Evolutionary conservation across 2,113 vertebrate genomes (phyloP), one percentile per base, ranked within the genome.

Genomic region (Prolemur simus): DNA sequence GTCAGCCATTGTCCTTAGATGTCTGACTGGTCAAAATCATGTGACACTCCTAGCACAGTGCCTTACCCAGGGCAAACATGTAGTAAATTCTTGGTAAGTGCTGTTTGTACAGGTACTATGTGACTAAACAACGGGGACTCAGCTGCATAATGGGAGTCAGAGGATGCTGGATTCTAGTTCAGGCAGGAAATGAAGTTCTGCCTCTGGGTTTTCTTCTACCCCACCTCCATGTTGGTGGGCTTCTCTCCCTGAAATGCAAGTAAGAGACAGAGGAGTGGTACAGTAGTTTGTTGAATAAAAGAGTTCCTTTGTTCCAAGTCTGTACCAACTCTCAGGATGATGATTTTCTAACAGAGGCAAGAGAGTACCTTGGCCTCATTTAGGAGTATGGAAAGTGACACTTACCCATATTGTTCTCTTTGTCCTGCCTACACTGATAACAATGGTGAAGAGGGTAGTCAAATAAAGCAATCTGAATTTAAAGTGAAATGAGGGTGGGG

Each of bases 381-480:
- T 42, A 66, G 73, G 69, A n/a, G 7, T 60, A 69, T 21, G 34
- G 64, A 91, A 45, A 18, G 29, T 49, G 74, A 63, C 37, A 73
- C 23, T 63, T 23, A 64, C 6, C 23, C 47, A 90, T 7, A 94
- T 12, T 6, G 5, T 58, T 85, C 34, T 87, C 60, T 82, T 52
- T 27, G 20, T 58, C 73, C 29, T 74, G 66, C n/a, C 29, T 81
- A 64, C 32, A 37, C 32, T 47, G n/a, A 81, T 66, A 7, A 89
- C 63, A 45, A 3, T 14, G 1, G 21, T 56, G 49, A 71, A 64
- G 20, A 83, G 37, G 4, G 4, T 12, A 89, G 37, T 60, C 27
- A 92, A 90, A 80, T 74, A 68, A 88, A 89, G 29, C 29, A 60
- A 60, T 68, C 66, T 89, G 76, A 92, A 94, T 80, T 80, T 27